Evolutionary conservation across 2,113 vertebrate genomes (phyloP), one percentile per base, ranked within the genome.

Genomic region (Pachyramphus minor): DNA sequence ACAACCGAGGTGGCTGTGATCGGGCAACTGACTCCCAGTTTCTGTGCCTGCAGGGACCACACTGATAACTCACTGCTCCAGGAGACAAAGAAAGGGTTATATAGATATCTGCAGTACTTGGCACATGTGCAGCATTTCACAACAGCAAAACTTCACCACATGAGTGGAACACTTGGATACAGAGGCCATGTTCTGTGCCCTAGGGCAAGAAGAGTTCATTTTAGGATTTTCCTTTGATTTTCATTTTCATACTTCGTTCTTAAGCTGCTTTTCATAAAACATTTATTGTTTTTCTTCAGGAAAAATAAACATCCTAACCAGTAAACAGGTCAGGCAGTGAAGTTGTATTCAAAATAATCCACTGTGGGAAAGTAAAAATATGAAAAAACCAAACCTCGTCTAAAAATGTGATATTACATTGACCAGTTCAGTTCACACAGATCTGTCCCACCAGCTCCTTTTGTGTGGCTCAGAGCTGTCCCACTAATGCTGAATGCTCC

Each of bases 181-280:
- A 79, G 41, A 12, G 8, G 52, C 56, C 81, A 35, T 31, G 14
- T 64, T 94, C 55, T 85, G 74, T 83, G 71, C 71, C 84, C 59
- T 56, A 47, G 50, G 62, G 84, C 74, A 76, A 87, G 58, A 83
- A 42, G 74, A 76, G 87, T 93, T 95, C 81, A 77, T 82, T 89
- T 87, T 55, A 92, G 91, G 81, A 93, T 89, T 93, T 91, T 82
- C 50, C 63, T 96, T 95, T 91, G 74, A 91, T 96, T 94, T 91
- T 75, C 49, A 20, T 62, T 28, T 62, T 62, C 55, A 28, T 58
- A 73, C 84, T 95, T 93, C 84, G 79, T 82, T 95, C 87, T 95
- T 89, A 66, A 33, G 74, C 20, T 72, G 59, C 37, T 83, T 83
- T 95, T 96, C 87, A 90, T 87, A 73, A 91, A 96, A 87, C 47